Percentiles rank a stretch among this genome's conserved stretches.
Evolutionary conservation across 2,113 vertebrate species (phyloP).

Genomic region (Labrus mixtus): DNA sequence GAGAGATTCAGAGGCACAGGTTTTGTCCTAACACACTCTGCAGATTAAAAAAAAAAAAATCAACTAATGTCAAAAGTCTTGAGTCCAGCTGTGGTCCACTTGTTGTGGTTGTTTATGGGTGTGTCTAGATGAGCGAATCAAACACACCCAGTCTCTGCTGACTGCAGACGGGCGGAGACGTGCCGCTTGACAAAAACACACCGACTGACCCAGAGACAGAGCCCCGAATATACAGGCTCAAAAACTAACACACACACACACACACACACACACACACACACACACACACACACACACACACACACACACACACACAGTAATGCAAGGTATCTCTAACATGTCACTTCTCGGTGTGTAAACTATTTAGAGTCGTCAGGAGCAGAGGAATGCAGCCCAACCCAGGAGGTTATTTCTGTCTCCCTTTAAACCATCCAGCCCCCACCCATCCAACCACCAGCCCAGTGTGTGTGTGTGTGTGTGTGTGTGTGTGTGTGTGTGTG

Average conservation of each 20-base stretch:
- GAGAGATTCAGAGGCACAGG: background rate
- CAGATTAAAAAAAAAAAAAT: background rate
- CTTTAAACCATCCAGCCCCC: conserved; percentile 29
- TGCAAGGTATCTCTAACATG: conserved; percentile 30
- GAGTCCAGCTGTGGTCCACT: background rate
- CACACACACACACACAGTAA: conserved; percentile 6
- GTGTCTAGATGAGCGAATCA: conserved; percentile 10
- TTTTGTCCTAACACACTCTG: background rate
- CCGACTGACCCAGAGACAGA: background rate
- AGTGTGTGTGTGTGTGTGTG: conserved; percentile 1
- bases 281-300: background rate
- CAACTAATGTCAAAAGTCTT: background rate
- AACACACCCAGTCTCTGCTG: conserved; percentile 49
- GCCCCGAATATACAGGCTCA: too few species aligned
- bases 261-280: background rate
- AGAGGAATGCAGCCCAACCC: conserved; percentile 58
- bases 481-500: conserved; percentile 1
- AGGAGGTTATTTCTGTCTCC: conserved; percentile 66
- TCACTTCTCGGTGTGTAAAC: conserved; percentile 45
- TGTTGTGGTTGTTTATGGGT: conserved; percentile 16
- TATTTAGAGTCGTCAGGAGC: conserved; percentile 37
- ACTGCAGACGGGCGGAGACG: conserved; percentile 19
- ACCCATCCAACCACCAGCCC: background rate
- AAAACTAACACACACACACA: background rate
- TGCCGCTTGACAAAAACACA: background rate